Base-by-base conservation (phyloP, 30 jellyfish, hydroid and myxozoan genomes). In the Mastigias papua region DNA sequence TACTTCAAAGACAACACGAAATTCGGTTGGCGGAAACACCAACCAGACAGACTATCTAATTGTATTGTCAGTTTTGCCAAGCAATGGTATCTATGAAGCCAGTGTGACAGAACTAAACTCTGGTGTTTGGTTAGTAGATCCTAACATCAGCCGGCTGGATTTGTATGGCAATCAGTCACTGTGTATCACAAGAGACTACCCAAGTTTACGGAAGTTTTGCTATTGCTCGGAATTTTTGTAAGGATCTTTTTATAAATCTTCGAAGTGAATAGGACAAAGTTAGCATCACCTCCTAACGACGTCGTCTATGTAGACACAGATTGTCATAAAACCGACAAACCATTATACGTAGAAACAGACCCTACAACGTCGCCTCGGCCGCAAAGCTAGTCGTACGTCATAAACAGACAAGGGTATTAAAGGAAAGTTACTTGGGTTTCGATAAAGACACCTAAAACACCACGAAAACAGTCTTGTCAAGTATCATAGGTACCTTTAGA, bases 191-290 rank as follows among this genome's bases (percentile, higher is more conserved):
- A 37, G 73, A 0, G 69, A 76, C 21, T 66, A 75, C 33, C 97
- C 97, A 3, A 73, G 62, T 73, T 73, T 89, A 58, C 69, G 97
- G 15, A 81, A 81, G 37, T 89, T 80, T 65, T 89, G 97, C 66
- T 80, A 16, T 61, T 89, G 97, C 63, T 80, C 21, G 31, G 42
- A 73, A 25, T 51, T 51, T 6, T 37, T 11, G 11, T 37, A 11
- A 37, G 54, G 54, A 37, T n/a, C n/a, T n/a, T n/a, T n/a, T n/a
- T n/a, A 37, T 3, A 11, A 11, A 37, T 37, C 6, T 37, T 37
- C 6, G 11, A 37, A 3, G 54, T 37, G 54, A 6, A 37, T 37
- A 11, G 54, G 11, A 3, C 54, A 37, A 11, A 6, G 10, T 3
- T 37, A 11, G 10, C 54, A 37, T 11, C 54, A 11, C 10, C 6